phyloP scores from a whole-genome alignment of 2,888 invertebrate genomes.

The Eupelmus urozonus region DNA sequence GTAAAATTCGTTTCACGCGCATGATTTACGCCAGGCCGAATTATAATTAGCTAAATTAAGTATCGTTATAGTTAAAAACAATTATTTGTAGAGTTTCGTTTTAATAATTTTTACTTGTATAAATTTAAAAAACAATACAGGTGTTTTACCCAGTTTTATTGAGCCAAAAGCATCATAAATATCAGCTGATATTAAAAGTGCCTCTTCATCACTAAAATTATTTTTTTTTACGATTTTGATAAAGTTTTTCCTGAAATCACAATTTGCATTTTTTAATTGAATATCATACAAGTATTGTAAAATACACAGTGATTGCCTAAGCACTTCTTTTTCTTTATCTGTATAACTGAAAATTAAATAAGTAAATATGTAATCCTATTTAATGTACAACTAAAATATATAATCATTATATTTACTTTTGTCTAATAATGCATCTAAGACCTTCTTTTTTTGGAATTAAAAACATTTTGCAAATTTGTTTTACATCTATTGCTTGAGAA shows the following conservation, averaged over 20 bases:
- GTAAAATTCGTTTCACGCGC: no score
- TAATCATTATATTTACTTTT: constrained; percentile 31
- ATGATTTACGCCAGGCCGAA: no score
- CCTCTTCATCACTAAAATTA: constrained; percentile 59
- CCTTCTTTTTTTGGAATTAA: constrained; percentile 33
- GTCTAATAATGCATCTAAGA: constrained; percentile 27
- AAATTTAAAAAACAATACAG: neutral
- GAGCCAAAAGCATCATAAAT: constrained; percentile 51
- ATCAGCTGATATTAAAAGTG: constrained; percentile 61
- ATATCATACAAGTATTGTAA: constrained; percentile 29
- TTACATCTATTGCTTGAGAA: neutral
- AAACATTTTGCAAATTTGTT: neutral
- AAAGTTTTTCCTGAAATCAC: constrained; percentile 15
- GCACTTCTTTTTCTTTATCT: constrained; percentile 9
- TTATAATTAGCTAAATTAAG: no score
- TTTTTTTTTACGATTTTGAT: constrained; percentile 3
- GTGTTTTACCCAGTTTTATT: constrained; percentile 39
- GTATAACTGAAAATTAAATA: constrained; percentile 22
- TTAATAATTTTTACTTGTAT: neutral
- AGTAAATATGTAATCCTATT: neutral
- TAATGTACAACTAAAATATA: constrained; percentile 22
- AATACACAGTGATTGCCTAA: constrained; percentile 26
- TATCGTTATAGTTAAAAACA: no score
- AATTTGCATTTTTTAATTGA: neutral
- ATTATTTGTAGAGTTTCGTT: no score